Percentiles rank a stretch among this genome's conserved stretches.
phyloP scores from a whole-genome alignment of 2,797 vertebrate species.

The Poeciliopsis turneri region DNA sequence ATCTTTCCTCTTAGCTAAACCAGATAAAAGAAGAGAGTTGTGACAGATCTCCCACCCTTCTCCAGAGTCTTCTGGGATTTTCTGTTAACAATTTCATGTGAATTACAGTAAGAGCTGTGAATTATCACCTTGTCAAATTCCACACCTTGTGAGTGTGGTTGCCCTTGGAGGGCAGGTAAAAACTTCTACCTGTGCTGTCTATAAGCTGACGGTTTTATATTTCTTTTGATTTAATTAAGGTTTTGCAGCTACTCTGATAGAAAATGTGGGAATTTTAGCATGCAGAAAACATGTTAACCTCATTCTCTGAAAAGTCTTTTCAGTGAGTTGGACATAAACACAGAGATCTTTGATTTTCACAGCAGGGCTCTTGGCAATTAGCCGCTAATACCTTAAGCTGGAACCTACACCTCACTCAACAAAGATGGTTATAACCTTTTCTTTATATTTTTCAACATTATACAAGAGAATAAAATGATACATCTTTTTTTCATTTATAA shows the following conservation, averaged over 20 bases:
- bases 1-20: slow-evolving; percentile 67
- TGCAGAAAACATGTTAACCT: background rate
- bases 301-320: slow-evolving; percentile 1
- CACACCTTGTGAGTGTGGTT: slow-evolving; percentile 66
- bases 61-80: slow-evolving; percentile 47
- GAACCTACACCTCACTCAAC: slow-evolving; percentile 20
- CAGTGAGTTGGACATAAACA: slow-evolving; percentile 23
- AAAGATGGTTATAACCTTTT: background rate
- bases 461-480: slow-evolving; percentile 7
- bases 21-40: slow-evolving; percentile 71
- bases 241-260: slow-evolving; percentile 27
- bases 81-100: slow-evolving; percentile 62
- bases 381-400: slow-evolving; percentile 28
- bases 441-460: slow-evolving; percentile 12
- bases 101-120: slow-evolving; percentile 68
- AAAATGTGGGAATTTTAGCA: slow-evolving; percentile 5
- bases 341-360: slow-evolving; percentile 29
- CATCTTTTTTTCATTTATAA: background rate
- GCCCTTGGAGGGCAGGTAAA: slow-evolving; percentile 44
- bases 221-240: slow-evolving; percentile 25
- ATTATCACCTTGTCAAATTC: slow-evolving; percentile 72
- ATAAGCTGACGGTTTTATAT: slow-evolving; percentile 29
- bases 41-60: slow-evolving; percentile 68
- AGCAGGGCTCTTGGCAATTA: slow-evolving; percentile 39
- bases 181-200: slow-evolving; percentile 34